Conservation (phyloP, 2,888 invertebrate species). For the Aleiodes leptofemur region DNA sequence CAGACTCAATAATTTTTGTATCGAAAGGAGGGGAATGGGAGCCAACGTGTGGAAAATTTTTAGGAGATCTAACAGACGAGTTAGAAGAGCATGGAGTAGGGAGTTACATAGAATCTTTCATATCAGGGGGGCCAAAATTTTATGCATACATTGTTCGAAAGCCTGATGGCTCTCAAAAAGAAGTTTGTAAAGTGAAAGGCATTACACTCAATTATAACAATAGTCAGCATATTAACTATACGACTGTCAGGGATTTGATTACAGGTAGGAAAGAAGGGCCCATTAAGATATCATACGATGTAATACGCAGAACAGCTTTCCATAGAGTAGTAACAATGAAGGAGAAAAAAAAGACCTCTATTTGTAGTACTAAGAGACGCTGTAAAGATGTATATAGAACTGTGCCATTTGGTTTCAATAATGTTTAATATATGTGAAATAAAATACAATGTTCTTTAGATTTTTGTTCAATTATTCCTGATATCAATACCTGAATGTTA, state of each 20-base stretch:
- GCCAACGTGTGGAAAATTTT: slow-evolving; percentile 60
- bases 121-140: slow-evolving; percentile 68
- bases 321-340: slow-evolving; percentile 11
- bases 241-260: slow-evolving; percentile 32
- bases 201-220: slow-evolving; percentile 50
- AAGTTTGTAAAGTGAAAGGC: slow-evolving; percentile 58
- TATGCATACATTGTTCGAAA: slow-evolving; percentile 53
- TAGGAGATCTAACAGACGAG: slow-evolving; percentile 69
- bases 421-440: too few species aligned
- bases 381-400: slow-evolving; percentile 3
- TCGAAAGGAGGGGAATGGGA: slow-evolving; percentile 41
- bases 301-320: background rate
- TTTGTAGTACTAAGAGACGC: slow-evolving; percentile 13
- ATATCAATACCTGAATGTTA: too few species aligned
- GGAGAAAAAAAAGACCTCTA: slow-evolving; percentile 3
- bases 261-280: slow-evolving; percentile 22
- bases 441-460: too few species aligned
- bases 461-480: too few species aligned
- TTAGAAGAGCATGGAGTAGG: slow-evolving; percentile 57
- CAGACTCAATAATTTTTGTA: slow-evolving; percentile 65
- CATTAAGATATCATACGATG: slow-evolving; percentile 25
- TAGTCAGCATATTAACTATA: slow-evolving; percentile 43
- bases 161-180: slow-evolving; percentile 19
- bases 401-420: slow-evolving; percentile 19
- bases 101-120: slow-evolving; percentile 65